Base-by-base conservation (phyloP, 2,113 vertebrate genomes). In the Clarias magur region DNA sequence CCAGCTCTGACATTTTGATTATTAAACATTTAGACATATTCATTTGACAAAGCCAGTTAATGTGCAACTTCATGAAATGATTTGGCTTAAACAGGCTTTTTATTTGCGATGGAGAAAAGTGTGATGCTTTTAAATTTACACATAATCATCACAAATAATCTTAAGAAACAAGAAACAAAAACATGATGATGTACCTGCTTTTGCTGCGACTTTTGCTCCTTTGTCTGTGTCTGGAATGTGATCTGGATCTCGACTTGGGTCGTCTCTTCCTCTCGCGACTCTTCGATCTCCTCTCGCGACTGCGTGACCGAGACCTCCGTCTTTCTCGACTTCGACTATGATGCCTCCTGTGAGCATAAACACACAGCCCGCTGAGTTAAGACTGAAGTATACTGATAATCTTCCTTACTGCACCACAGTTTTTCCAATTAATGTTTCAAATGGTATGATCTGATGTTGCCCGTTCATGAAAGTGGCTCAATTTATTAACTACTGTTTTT, bases 191-290 rank as follows among this genome's bases (percentile, higher is more conserved):
- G 38, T 78, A 98, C 98, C 97, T 97, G 96, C 98, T 99, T 91
- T 96, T 97, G 85, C 98, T 99, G 85, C 97, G 95, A 88, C 96
- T 98, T 92, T 94, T 95, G 93, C 97, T 99, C 65, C 95, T 96
- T 87, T 97, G 97, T 85, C 96, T 96, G 86, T 98, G 97, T 91
- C 97, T 99, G 92, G 96, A 95, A 91, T 95, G 95, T 84, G 98
- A 99, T 83, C 96, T 94, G 1, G 98, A 99, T 42, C 96, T 96
- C 76, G 98, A 98, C 85, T 95, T 92, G 5, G 95, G 85, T 65
- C 97, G 96, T 23, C 96, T 96, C 93, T 98, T 99, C 91, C 92
- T 96, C n/a, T 99, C 98, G 88, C 95, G 94, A 92, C 96, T 97
- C 91, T 95, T 92, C 0, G 92, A 93, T 42, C 90, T 73, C 42